phyloP scores from a whole-genome alignment of 2,888 invertebrate genomes.

The Tromatobia lineatoria region DNA sequence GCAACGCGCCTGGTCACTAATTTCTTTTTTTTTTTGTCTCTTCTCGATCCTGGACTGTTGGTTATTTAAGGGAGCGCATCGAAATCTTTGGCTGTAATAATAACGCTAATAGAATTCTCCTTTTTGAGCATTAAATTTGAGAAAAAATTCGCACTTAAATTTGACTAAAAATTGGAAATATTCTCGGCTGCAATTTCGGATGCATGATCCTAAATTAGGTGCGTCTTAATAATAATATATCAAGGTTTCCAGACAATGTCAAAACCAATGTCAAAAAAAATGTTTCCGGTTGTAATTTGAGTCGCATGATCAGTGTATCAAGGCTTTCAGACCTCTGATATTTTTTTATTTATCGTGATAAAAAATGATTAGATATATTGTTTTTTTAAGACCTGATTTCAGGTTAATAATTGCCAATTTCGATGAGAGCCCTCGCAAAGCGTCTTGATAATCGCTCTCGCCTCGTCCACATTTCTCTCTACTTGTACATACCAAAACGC shows the following conservation, averaged over 20 bases:
- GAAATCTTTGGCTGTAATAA: neutral
- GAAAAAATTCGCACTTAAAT: neutral
- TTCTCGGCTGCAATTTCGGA: too few relatives aligned
- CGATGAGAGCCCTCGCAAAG: neutral
- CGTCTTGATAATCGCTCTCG: neutral
- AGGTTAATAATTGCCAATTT: neutral
- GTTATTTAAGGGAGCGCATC: neutral
- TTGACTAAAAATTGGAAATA: neutral
- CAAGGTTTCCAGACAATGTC: too few relatives aligned
- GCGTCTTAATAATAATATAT: too few relatives aligned
- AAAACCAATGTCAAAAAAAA: too few relatives aligned
- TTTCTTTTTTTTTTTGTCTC: conserved; percentile 53
- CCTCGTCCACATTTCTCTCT: conserved; percentile 28
- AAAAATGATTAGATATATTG: neutral
- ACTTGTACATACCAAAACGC: conserved; percentile 82
- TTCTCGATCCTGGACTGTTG: conserved; percentile 47
- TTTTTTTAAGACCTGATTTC: neutral
- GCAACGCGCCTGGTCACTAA: conserved; percentile 21
- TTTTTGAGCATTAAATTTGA: neutral
- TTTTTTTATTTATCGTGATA: too few relatives aligned
- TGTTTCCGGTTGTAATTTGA: too few relatives aligned
- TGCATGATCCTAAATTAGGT: too few relatives aligned
- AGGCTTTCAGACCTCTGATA: too few relatives aligned
- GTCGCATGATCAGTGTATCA: too few relatives aligned
- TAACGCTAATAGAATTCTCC: neutral